phyloP scores from a whole-genome alignment of 2,888 invertebrate species.

The Tetrapedia diversipes region DNA sequence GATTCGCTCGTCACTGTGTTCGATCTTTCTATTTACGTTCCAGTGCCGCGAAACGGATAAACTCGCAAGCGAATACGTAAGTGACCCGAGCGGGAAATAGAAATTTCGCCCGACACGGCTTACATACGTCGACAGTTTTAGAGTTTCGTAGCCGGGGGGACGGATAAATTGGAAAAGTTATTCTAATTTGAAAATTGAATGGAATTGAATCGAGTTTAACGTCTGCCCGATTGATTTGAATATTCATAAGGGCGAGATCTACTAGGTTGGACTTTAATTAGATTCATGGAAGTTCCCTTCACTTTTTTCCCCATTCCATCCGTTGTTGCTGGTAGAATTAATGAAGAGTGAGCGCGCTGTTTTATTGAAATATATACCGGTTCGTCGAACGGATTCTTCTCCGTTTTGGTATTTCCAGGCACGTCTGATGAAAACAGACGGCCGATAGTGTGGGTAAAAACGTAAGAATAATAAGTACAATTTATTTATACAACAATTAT shows the following conservation, averaged over 20 bases:
- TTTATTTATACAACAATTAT: too few relatives aligned
- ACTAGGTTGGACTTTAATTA: conserved; percentile 13
- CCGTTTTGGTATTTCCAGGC: background rate
- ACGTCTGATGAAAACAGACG: background rate
- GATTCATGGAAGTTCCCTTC: conserved; percentile 10
- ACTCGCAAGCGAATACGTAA: background rate
- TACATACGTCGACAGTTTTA: too few relatives aligned
- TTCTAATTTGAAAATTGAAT: conserved; percentile 8
- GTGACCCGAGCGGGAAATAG: background rate
- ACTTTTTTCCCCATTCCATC: background rate
- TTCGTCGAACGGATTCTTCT: background rate
- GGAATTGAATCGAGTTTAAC: conserved; percentile 1
- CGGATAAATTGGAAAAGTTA: conserved; percentile 19
- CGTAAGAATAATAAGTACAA: too few relatives aligned
- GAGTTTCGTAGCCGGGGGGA: too few relatives aligned
- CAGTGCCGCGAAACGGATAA: background rate
- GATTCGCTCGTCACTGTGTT: background rate
- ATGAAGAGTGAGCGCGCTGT: background rate
- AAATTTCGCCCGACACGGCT: too few relatives aligned
- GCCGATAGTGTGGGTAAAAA: too few relatives aligned
- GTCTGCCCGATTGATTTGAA: conserved; percentile 32
- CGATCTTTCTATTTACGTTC: background rate
- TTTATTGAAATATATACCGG: background rate
- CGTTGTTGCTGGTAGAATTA: background rate
- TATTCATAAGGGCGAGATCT: conserved; percentile 34